Evolutionary conservation across 37 sponge, comb jelly and placozoan genomes (phyloP).

Genomic region (Mnemiopsis leidyi): DNA sequence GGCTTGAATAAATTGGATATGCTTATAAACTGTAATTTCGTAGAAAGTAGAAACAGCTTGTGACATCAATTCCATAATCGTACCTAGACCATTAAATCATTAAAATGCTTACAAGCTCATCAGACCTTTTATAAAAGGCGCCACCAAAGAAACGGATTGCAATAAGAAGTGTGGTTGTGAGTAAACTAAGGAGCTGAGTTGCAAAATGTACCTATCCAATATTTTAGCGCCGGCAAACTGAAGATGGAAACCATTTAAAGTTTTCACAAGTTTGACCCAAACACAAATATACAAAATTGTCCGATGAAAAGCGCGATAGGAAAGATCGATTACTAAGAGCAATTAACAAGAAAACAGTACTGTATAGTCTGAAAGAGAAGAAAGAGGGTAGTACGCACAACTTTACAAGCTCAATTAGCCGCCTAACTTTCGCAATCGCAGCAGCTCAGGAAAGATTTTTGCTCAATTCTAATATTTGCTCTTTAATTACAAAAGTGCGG

Average conservation of each 20-base stretch:
- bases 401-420: neutral
- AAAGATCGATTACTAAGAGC: neutral
- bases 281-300: too few relatives aligned
- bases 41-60: neutral
- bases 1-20: neutral
- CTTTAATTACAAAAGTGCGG: neutral
- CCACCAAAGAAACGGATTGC: too few relatives aligned
- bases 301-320: too few relatives aligned
- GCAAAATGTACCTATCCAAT: too few relatives aligned
- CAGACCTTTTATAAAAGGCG: neutral
- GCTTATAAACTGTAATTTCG: neutral
- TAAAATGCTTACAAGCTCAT: neutral
- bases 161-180: neutral
- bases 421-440: neutral
- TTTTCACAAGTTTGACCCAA: too few relatives aligned
- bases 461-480: neutral
- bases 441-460: neutral
- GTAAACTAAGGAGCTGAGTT: neutral
- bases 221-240: too few relatives aligned
- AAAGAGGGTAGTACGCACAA: neutral
- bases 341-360: neutral
- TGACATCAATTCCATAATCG: too few relatives aligned
- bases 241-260: too few relatives aligned
- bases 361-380: neutral
- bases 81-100: too few relatives aligned